phyloP scores from a whole-genome alignment of 2,888 invertebrate species.

The Cloeon dipterum region DNA sequence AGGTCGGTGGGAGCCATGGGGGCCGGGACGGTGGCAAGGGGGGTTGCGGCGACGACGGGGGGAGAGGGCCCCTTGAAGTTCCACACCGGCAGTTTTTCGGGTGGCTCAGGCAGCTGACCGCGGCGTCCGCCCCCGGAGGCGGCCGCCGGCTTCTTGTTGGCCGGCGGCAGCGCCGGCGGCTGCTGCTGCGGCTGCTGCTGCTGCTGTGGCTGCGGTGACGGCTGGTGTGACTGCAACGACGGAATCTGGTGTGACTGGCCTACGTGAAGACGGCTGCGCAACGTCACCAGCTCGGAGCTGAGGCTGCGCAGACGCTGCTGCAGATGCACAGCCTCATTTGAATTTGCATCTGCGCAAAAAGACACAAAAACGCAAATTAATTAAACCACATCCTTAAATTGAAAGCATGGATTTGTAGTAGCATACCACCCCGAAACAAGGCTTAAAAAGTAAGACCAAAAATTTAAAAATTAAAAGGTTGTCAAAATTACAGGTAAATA shows the following conservation, averaged over 20 bases:
- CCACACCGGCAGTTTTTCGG: conserved; percentile 1
- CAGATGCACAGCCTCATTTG: conserved; percentile 81
- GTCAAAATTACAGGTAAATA: too few species aligned
- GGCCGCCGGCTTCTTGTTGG: conserved; percentile 13
- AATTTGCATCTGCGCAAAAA: conserved; percentile 58
- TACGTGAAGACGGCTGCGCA: conserved; percentile 73
- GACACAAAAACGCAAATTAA: too few species aligned
- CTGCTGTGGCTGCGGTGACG: conserved; percentile 13
- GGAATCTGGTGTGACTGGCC: conserved; percentile 28
- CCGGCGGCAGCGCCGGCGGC: conserved; percentile 6
- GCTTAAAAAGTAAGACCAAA: too few species aligned
- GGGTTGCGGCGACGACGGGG: conserved; percentile 11
- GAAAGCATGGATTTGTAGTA: too few species aligned
- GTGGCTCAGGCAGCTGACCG: too few species aligned
- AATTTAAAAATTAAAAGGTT: too few species aligned
- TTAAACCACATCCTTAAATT: too few species aligned
- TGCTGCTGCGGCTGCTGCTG: conserved; percentile 5
- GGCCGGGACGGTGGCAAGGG: conserved; percentile 7
- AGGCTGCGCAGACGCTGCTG: conserved; percentile 77
- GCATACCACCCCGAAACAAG: too few species aligned
- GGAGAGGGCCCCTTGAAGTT: conserved; percentile 5
- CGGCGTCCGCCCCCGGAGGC: conserved; percentile 14
- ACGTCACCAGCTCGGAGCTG: conserved; percentile 75
- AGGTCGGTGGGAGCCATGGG: conserved; percentile 27
- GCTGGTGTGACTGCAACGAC: conserved; percentile 13